These are phyloP conservation scores for Spodoptera litura DNA, from an alignment of 1,140 invertebrate species.

Conservation along the genomic window DNA sequence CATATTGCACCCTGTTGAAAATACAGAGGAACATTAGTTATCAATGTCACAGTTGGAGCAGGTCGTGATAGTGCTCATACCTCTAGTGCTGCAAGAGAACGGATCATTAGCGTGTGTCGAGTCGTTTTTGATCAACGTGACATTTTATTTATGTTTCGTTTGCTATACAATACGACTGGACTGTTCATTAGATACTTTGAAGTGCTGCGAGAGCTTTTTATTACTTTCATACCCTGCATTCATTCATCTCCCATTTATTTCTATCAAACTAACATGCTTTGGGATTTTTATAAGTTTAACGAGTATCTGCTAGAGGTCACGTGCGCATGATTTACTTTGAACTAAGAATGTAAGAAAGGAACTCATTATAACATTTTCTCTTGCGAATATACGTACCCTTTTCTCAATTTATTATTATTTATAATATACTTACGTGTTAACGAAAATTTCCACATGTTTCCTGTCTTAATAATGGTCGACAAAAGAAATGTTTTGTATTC, in stretches of 20 bases:
- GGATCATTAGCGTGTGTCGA: constrained; percentile 56
- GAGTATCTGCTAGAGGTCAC: constrained; percentile 16
- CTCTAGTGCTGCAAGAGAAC: constrained; percentile 64
- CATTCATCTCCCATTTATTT: background rate
- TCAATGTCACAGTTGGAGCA: constrained; percentile 58
- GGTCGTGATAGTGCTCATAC: constrained; percentile 60
- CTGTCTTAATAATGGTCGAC: background rate
- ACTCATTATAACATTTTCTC: background rate
- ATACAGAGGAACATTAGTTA: constrained; percentile 78
- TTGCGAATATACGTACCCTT: background rate
- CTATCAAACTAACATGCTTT: background rate
- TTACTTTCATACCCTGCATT: background rate
- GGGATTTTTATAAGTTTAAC: background rate
- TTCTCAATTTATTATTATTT: too few species aligned
- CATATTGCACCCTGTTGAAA: constrained; percentile 80
- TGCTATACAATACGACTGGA: too few species aligned
- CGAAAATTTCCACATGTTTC: background rate
- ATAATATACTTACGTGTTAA: background rate
- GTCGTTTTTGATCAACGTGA: constrained; percentile 36
- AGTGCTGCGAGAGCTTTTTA: constrained; percentile 31
- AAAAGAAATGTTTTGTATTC: background rate
- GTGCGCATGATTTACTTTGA: constrained; percentile 2
- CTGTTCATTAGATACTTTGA: constrained; percentile 45
- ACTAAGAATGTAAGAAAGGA: background rate
- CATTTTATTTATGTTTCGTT: background rate